Percentiles rank a stretch among this genome's conserved stretches.
Conservation (phyloP, 1,140 invertebrate genomes). For the Trialeurodes vaporariorum region DNA sequence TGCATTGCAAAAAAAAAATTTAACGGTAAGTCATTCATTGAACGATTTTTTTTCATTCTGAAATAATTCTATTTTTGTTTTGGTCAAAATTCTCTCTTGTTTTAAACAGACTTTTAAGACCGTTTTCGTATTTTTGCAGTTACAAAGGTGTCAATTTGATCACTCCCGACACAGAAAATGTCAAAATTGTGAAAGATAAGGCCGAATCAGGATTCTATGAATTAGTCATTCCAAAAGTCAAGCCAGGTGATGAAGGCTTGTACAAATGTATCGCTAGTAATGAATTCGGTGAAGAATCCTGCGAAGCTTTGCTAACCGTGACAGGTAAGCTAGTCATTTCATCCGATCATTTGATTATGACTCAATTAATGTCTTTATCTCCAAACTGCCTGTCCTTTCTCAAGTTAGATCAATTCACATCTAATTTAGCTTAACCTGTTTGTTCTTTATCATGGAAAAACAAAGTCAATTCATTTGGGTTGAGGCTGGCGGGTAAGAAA, state of each 20-base stretch:
- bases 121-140: conserved; percentile 39
- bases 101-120: neutral
- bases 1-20: neutral
- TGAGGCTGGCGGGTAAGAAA: too few species aligned
- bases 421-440: too few species aligned
- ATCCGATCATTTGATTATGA: too few species aligned
- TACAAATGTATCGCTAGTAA: conserved; percentile 85
- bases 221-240: conserved; percentile 74
- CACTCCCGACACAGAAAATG: conserved; percentile 48
- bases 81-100: neutral
- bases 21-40: neutral
- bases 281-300: conserved; percentile 60
- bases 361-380: too few species aligned
- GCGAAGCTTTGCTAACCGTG: conserved; percentile 64
- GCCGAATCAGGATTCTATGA: conserved; percentile 75
- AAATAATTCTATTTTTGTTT: neutral
- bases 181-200: conserved; percentile 59
- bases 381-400: too few species aligned
- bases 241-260: conserved; percentile 64
- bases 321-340: too few species aligned
- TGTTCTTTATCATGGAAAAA: too few species aligned
- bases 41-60: neutral
- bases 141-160: conserved; percentile 71
- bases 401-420: too few species aligned
- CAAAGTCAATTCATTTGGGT: too few species aligned